These are phyloP conservation scores for Momotus momota DNA, from an alignment of 2,797 vertebrate genomes.

Conservation along the genomic window DNA sequence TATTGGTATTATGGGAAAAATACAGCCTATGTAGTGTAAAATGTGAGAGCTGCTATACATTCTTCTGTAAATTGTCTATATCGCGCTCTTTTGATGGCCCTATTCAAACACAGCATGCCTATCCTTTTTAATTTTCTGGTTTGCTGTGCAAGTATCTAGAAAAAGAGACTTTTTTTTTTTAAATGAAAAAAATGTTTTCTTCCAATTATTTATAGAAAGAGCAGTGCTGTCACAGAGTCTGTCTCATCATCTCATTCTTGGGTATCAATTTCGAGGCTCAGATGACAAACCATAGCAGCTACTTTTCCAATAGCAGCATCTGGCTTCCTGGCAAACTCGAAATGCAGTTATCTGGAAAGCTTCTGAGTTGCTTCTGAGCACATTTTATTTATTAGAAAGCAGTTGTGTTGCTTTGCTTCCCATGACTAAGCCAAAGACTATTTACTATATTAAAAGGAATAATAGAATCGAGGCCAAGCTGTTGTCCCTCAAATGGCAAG, in stretches of 20 bases:
- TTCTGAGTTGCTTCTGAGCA: slow-evolving; percentile 57
- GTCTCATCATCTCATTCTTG: slow-evolving; percentile 73
- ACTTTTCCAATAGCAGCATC: slow-evolving; percentile 82
- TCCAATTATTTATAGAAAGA: slow-evolving; percentile 76
- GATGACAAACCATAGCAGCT: slow-evolving; percentile 79
- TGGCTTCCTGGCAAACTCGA: slow-evolving; percentile 73
- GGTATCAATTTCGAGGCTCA: slow-evolving; percentile 71
- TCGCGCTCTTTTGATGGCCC: neutral
- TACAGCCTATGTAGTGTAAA: neutral
- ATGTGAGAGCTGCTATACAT: slow-evolving; percentile 11
- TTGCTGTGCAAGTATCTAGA: slow-evolving; percentile 47
- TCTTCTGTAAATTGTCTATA: slow-evolving; percentile 33
- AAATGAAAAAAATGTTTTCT: slow-evolving; percentile 24
- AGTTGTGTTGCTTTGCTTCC: slow-evolving; percentile 55
- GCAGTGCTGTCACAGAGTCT: slow-evolving; percentile 47
- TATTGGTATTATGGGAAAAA: slow-evolving; percentile 23
- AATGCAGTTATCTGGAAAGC: slow-evolving; percentile 61
- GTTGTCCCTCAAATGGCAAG: slow-evolving; percentile 10
- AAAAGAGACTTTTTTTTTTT: neutral
- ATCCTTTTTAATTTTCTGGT: slow-evolving; percentile 67
- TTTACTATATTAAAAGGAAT: slow-evolving; percentile 66
- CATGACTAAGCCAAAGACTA: slow-evolving; percentile 65
- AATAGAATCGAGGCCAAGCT: slow-evolving; percentile 28
- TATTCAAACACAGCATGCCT: slow-evolving; percentile 48
- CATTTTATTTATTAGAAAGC: slow-evolving; percentile 75